Evolutionary conservation across 2,888 invertebrate genomes (phyloP), one percentile per base, ranked within the genome.

Genomic region (Tenthredo amoena): DNA sequence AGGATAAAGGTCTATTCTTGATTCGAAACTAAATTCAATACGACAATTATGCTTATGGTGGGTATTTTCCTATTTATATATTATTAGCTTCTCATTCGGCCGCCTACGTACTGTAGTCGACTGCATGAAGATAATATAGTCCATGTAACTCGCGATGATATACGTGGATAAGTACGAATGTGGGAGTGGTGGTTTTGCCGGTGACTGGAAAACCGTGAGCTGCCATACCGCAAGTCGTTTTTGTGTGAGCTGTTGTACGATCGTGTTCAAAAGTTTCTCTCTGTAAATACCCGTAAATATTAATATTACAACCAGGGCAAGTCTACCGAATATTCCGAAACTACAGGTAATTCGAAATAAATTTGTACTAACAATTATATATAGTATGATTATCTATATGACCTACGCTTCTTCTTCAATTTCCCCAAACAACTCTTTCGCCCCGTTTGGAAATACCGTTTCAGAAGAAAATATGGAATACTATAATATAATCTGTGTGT

Each of bases 111-210:
- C 9, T n/a, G 21, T 72, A n/a, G 34, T 15, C 37, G 5, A 68
- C 15, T 26, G 68, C 18, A 34, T 34, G 2, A 10, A 62, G 10
- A 26, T 68, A 68, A 31, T 12, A 68, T 68, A 21, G 34, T 68
- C 31, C 12, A 18, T 7, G 34, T 34, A 68, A 34, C 18, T 15
- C 5, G 34, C 34, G 18, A 34, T 68, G 6, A 31, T 34, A 31
- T 34, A 26, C 0, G 18, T 31, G 15, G 31, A 18, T 9, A 26
- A 18, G 10, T 31, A 55, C 6, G n/a, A 50, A 55, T 18, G 68
- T 68, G 68, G 68, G 68, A 77, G 77, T 77, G 55, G 77, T 77
- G 77, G 77, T 77, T 55, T 34, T 55, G 55, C 77, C 77, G 55
- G 77, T 55, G 34, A 50, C 31, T 55, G 55, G 31, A 50, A 31